Evolutionary conservation across 2,797 vertebrate species (phyloP), one percentile per base, ranked within the genome.

Genomic region (Pseudochromis fuscus): DNA sequence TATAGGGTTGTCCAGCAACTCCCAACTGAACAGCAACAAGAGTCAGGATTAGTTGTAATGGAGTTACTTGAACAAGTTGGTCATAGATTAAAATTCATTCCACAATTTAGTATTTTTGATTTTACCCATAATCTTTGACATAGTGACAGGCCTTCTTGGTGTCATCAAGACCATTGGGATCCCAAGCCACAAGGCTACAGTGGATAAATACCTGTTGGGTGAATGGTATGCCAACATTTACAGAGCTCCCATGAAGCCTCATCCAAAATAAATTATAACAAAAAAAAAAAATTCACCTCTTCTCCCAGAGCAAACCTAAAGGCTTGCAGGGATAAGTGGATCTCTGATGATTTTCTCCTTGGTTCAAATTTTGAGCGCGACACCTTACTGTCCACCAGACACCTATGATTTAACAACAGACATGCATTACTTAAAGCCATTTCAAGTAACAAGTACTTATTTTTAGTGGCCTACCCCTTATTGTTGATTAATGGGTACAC

Each of bases 101-200:
- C 13, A 37, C 13, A 37, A 15, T 4, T 13, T 3, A 15, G n/a
- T n/a, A n/a, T n/a, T n/a, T n/a, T n/a, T n/a, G n/a, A n/a, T 28
- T 23, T 88, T 89, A 93, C 92, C 90, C 87, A 0, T 72, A 65
- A 18, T 83, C 67, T 11, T 75, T 63, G 7, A 89, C 75, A 76
- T 93, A 96, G 60, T 94, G 93, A 75, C 96, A 97, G 59, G 93
- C 92, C 74, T 94, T 96, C 56, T 85, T 91, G 0, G 74, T 81
- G 0, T 2, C 15, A 21, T 88, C 84, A 11, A 92, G 45, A 9
- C 45, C 21, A 1, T 0, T 31, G 2, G 92, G 88, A 57, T 94
- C 94, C 94, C 93, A 87, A 0, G 87, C 95, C 0, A 80, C 15
- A 70, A 96, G 75, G 45, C 87, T 88, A 69, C 95, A 96, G 79